These are phyloP conservation scores for Phyllotreta striolata DNA, from an alignment of 2,888 invertebrate genomes.

Conservation along the genomic window DNA sequence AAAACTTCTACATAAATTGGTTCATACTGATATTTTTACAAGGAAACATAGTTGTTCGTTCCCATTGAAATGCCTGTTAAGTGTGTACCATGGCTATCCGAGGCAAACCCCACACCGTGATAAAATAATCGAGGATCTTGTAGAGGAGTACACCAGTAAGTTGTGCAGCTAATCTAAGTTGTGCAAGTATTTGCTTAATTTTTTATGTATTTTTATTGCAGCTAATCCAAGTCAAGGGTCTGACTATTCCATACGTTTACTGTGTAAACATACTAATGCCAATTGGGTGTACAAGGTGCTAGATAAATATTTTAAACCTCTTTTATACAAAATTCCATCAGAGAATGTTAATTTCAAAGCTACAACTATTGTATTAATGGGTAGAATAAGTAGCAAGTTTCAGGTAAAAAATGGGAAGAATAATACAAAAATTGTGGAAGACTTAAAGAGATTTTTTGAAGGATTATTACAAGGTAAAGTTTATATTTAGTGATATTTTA, in stretches of 20 bases:
- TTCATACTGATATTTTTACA: conserved; percentile 51
- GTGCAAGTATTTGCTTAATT: conserved; percentile 2
- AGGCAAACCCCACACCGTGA: conserved; percentile 48
- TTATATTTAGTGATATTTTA: no score
- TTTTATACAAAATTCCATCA: conserved; percentile 45
- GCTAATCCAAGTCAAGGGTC: conserved; percentile 48
- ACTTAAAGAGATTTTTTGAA: conserved; percentile 45
- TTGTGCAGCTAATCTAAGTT: conserved; percentile 19
- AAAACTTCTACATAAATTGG: conserved; percentile 58
- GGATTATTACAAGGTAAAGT: conserved; percentile 46
- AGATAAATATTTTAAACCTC: conserved; percentile 50
- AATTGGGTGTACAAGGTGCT: conserved; percentile 59
- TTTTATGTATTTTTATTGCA: conserved; percentile 38
- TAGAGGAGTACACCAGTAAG: conserved; percentile 57
- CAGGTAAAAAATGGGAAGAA: conserved; percentile 38
- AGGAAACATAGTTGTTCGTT: conserved; percentile 52
- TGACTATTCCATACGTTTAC: conserved; percentile 54
- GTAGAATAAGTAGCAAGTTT: conserved; percentile 48
- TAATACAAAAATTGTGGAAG: conserved; percentile 37
- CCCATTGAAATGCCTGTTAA: conserved; percentile 55
- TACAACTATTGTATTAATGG: conserved; percentile 48
- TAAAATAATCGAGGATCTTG: conserved; percentile 53
- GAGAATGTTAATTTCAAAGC: conserved; percentile 51
- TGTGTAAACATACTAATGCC: conserved; percentile 58
- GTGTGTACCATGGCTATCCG: conserved; percentile 59